Evolutionary conservation across 2,888 invertebrate species (phyloP), one percentile per base, ranked within the genome.

Genomic region (Steinernema carpocapsae): DNA sequence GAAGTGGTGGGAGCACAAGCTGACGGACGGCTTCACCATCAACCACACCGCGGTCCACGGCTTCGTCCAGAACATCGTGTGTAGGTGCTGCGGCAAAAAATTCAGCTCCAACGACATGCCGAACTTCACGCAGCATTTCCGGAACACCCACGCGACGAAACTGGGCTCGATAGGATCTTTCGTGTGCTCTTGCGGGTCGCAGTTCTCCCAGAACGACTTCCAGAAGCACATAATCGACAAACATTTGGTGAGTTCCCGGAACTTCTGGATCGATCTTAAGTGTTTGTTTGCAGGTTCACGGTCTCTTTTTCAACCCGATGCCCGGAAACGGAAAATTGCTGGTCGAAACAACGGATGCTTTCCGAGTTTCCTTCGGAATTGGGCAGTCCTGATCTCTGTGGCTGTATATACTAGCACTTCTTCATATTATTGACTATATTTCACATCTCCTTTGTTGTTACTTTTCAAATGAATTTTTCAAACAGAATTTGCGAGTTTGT

Each of bases 1-100:
- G 14, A 64, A 64, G 32, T 64, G 29, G 29, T 64, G 64, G 64
- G 64, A 64, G 32, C 64, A 64, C 19, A 26, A 32, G 64, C 26
- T 64, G 14, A 64, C 32, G 12, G 64, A 64, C 64, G 7, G 29
- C 29, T 32, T 64, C 64, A 37, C 37, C 6, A 26, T 64, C 17
- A 64, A 64, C 26, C 64, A 64, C 32, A 32, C 64, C 32, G 26
- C 22, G 26, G 19, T 64, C 3, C 64, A 64, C 32, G 64, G 64
- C 29, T 64, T 64, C 19, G 17, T n/a, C 17, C 64, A 64, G 32
- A 32, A 32, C 17, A 7, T 22, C 14, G 26, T 64, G 12, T 64
- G 64, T 17, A 26, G 64, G n/a, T 64, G 64, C 32, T 64, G 64
- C n/a, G 64, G 64, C 29, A 17, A 22, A 17, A 22, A 29, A n/a